Conservation (phyloP, 2,888 invertebrate genomes). For the Meganola albula region DNA sequence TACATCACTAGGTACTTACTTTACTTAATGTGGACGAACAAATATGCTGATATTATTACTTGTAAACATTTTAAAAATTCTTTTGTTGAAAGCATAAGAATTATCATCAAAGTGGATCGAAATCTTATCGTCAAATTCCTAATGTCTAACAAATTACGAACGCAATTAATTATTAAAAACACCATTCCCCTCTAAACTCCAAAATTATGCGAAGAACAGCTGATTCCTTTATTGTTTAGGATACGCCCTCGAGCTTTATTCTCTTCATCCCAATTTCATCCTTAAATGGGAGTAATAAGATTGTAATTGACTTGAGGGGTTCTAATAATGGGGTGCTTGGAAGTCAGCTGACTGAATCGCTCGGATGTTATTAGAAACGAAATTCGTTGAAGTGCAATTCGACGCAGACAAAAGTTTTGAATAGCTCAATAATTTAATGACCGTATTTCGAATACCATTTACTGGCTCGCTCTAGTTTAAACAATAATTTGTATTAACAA, state of each 20-base stretch:
- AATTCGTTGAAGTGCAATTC: slow-evolving; percentile 19
- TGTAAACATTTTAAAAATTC: too few species aligned
- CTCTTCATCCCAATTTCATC: neutral
- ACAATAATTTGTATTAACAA: slow-evolving; percentile 24
- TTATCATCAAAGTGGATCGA: too few species aligned
- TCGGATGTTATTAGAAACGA: slow-evolving; percentile 30
- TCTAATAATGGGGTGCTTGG: slow-evolving; percentile 26
- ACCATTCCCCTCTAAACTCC: slow-evolving; percentile 19
- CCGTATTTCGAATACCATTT: slow-evolving; percentile 23
- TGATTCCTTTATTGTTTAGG: slow-evolving; percentile 30
- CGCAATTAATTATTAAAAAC: slow-evolving; percentile 28
- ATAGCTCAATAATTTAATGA: slow-evolving; percentile 29
- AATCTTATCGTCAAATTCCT: slow-evolving; percentile 15
- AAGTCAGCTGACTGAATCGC: slow-evolving; percentile 34
- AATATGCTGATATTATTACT: too few species aligned
- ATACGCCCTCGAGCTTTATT: slow-evolving; percentile 17
- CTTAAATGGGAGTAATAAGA: neutral
- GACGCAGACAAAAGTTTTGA: slow-evolving; percentile 23
- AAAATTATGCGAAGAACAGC: slow-evolving; percentile 30
- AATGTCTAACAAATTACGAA: slow-evolving; percentile 21
- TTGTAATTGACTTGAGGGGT: slow-evolving; percentile 1
- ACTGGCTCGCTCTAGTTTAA: slow-evolving; percentile 15
- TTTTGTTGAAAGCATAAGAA: too few species aligned
- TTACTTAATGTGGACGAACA: too few species aligned
- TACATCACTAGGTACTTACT: too few species aligned